Base-by-base conservation (phyloP, 2,113 vertebrate species). In the Rhagologus leucostigma region DNA sequence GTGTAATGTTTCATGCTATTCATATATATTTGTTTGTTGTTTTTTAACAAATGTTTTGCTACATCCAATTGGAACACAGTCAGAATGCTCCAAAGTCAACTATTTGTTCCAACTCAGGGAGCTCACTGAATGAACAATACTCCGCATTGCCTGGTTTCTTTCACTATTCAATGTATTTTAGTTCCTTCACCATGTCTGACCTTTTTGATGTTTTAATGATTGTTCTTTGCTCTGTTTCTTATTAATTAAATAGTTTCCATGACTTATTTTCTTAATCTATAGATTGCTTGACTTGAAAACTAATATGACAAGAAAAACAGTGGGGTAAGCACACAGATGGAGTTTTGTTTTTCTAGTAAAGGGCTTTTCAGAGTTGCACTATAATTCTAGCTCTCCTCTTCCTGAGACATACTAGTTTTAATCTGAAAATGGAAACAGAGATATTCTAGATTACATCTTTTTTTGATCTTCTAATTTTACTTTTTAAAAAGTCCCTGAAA, bases 1-100 rank as follows among this genome's bases (percentile, higher is more conserved):
- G 5, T 22, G 8, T 26, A 68, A 69, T 41, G 6, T 78, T 76
- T 52, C 5, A 6, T 73, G 60, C 9, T 44, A 75, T 39, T 57
- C 2, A 70, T n/a, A 49, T 6, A 19, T 0, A 0, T 21, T 64
- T 47, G 20, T 16, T 35, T 39, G 33, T 8, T 33, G 11, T 13
- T 23, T 24, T 41, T 63, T 37, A 15, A 64, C 7, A 57, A 88
- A 76, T 1, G 4, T 57, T 46, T 44, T 73, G 21, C 41, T 65
- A 18, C 41, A 75, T 35, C 27, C 8, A 53, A 12, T 0, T 64
- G 44, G 6, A 88, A 56, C 55, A 73, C 8, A 41, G 46, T n/a
- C 27, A 76, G 49, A 73, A 86, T 37, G 29, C 21, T 89, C 41
- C n/a, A 41, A 37, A 76, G 26, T 41, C 11, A 89, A 20, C 24